These are phyloP conservation scores for Sinopyrophorus schimmeli DNA, from an alignment of 2,888 invertebrate species.

Conservation along the genomic window DNA sequence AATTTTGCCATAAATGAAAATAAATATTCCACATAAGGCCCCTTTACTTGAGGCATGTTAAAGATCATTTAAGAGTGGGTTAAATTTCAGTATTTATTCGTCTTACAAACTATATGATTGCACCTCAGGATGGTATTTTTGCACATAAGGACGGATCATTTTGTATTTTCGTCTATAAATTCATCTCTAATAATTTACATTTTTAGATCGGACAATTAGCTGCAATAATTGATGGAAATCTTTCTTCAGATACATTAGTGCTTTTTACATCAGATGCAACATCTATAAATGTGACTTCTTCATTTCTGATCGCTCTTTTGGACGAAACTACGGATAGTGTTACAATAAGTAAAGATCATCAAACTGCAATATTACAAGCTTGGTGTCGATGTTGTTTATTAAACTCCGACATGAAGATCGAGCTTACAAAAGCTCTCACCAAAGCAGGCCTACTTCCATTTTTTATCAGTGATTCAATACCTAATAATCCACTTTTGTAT, in stretches of 20 bases:
- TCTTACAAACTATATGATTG: no score
- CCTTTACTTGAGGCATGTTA: no score
- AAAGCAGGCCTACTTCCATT: no score
- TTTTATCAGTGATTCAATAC: no score
- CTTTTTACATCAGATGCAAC: conserved; percentile 43
- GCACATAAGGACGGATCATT: no score
- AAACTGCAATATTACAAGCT: conserved; percentile 44
- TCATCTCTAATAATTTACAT: no score
- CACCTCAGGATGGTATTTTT: no score
- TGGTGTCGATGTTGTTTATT: conserved; percentile 49
- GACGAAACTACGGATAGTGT: conserved; percentile 40
- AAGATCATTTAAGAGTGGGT: no score
- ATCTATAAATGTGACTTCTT: conserved; percentile 40
- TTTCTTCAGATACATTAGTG: conserved; percentile 39
- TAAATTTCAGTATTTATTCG: no score
- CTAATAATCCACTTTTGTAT: conserved; percentile 39
- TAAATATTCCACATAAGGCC: no score
- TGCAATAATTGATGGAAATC: conserved; percentile 41
- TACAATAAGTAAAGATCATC: conserved; percentile 40
- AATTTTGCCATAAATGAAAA: no score
- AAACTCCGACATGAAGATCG: conserved; percentile 37
- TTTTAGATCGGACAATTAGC: conserved; percentile 45
- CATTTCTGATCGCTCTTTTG: conserved; percentile 43
- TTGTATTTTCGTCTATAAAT: no score
- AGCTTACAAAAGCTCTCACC: conserved; percentile 42